phyloP scores from a whole-genome alignment of 2,888 invertebrate genomes.

The Microchrysa polita region DNA sequence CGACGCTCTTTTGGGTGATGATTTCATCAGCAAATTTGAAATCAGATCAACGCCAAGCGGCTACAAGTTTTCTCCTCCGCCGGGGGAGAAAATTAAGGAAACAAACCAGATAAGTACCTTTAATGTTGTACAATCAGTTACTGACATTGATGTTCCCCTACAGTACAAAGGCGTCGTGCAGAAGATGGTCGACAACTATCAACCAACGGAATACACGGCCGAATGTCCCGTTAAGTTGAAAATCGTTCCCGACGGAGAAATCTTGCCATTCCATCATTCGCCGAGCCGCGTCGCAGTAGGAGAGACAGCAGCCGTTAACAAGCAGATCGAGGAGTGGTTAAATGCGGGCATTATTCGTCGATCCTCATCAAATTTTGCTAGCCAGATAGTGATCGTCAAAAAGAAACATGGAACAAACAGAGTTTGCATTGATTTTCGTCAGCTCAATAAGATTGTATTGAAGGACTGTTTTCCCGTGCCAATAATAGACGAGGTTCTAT shows the following conservation, averaged over 20 bases:
- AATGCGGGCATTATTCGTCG: background rate
- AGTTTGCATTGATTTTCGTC: background rate
- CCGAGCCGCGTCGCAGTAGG: background rate
- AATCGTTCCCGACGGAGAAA: background rate
- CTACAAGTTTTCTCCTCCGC: conserved; percentile 24
- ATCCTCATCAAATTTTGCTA: background rate
- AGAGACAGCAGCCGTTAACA: background rate
- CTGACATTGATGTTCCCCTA: no score
- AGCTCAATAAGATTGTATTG: background rate
- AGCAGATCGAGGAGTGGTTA: background rate
- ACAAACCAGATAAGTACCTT: no score
- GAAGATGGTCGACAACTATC: background rate
- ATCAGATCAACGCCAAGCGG: background rate
- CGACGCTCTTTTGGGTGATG: background rate
- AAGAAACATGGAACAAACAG: background rate
- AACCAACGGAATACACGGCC: background rate
- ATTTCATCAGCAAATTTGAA: background rate
- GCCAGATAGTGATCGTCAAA: background rate
- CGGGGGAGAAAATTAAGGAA: background rate
- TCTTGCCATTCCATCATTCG: background rate
- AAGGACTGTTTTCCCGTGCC: conserved; percentile 14
- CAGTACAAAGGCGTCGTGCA: no score
- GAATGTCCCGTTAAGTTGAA: background rate
- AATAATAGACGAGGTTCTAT: background rate
- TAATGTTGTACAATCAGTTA: no score